Evolutionary conservation across 2,888 invertebrate genomes (phyloP).

Genomic region (Anorthoa munda): DNA sequence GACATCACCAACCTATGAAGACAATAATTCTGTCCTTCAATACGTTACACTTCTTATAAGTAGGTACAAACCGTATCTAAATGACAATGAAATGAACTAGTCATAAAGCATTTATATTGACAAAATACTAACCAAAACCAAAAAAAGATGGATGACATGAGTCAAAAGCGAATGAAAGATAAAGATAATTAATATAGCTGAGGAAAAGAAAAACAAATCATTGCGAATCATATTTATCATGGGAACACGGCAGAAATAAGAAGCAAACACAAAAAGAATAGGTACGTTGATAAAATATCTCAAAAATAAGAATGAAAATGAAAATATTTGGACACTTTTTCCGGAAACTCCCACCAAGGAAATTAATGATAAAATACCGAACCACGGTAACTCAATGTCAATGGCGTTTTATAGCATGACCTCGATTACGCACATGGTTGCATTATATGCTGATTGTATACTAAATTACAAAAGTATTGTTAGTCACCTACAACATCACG

Average conservation of each 20-base stretch:
- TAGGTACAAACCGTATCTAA: conserved; percentile 5
- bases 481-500: conserved; percentile 20
- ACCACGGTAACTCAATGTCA: conserved; percentile 80
- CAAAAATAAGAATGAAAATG: background rate
- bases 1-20: conserved; percentile 13
- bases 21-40: conserved; percentile 16
- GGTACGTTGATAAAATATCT: too few species aligned
- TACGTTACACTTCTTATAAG: background rate
- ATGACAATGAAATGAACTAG: conserved; percentile 10
- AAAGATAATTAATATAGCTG: background rate
- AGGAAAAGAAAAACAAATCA: background rate
- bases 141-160: background rate
- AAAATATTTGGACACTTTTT: background rate
- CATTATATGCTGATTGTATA: conserved; percentile 65
- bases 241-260: background rate
- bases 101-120: conserved; percentile 1
- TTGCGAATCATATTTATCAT: too few species aligned
- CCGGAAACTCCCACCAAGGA: conserved; percentile 39
- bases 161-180: background rate
- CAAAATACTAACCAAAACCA: conserved; percentile 20
- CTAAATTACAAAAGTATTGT: conserved; percentile 48
- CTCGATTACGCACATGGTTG: conserved; percentile 72
- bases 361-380: conserved; percentile 62
- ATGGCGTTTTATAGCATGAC: conserved; percentile 77
- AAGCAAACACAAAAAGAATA: conserved; percentile 4